Base-by-base conservation (phyloP, 53 echinoderm and acorn worm species). In the Henricia sp. region DNA sequence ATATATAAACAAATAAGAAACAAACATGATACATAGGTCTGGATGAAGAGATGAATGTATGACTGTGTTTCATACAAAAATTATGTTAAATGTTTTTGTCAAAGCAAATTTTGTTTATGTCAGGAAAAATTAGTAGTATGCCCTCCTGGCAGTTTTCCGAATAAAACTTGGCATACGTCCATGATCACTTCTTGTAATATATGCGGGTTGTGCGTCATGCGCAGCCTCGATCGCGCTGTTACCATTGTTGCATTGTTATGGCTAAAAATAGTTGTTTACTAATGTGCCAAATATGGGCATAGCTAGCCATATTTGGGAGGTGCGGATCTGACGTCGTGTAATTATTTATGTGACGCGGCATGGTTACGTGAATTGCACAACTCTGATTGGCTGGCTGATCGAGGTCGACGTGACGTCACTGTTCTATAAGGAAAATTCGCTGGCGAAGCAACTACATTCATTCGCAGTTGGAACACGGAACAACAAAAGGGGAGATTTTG, bases 251-350 rank as follows among this genome's bases (percentile, higher is more conserved):
- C 78, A 78, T 63, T 60, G 78, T 75, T 39, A 5, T 0, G 44
- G 78, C 78, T 78, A 85, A 85, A 85, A 85, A 85, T 85, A 85
- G 85, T 73, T 85, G 73, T 85, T 85, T 85, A 85, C 85, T 85
- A 51, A 72, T 62, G 10, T 27, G 23, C 85, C 85, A 25, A 73
- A 85, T 73, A 63, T 52, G 74, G 85, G 36, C 32, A 30, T 28
- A 36, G 41, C 19, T 58, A 17, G 60, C 77, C 77, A 58, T 77
- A 77, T 77, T 54, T 77, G 77, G 77, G 19, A 55, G 57, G 35
- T 30, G 78, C 19, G 46, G 34, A 60, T 46, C 62, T 78, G 78
- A 78, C 78, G 78, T 78, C 27, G 42, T 42, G 78, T 29, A 62
- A 56, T 59, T 78, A 78, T 63, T 78, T 62, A 78, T 63, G 48